Conservation (phyloP, 1,140 invertebrate genomes). For the Pissodes strobi region DNA sequence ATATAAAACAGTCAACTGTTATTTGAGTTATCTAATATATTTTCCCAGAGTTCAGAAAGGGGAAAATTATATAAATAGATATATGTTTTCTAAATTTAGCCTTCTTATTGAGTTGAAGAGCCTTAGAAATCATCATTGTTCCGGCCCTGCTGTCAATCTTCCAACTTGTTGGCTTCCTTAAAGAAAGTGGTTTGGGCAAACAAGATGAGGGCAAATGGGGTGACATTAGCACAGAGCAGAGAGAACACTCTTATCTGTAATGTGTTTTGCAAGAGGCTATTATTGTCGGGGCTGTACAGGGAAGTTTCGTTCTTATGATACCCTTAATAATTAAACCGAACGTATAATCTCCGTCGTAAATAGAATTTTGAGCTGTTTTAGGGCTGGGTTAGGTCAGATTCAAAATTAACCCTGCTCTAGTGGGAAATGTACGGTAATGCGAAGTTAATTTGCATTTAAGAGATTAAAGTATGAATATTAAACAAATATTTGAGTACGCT, state of each 20-base stretch:
- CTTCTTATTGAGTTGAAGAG: neutral
- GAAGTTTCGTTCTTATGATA: constrained; percentile 14
- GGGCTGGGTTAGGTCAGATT: constrained; percentile 9
- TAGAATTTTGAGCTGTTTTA: constrained; percentile 20
- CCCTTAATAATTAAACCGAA: constrained; percentile 17
- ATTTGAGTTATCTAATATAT: no score
- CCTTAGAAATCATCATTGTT: neutral
- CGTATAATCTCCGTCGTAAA: constrained; percentile 36
- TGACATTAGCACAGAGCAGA: neutral
- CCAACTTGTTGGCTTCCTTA: constrained; percentile 14
- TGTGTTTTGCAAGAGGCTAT: constrained; percentile 18
- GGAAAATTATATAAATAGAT: no score
- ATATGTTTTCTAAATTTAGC: constrained; percentile 1
- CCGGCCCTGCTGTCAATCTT: constrained; percentile 4
- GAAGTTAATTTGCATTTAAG: constrained; percentile 7
- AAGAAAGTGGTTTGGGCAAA: constrained; percentile 12
- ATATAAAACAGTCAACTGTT: no score
- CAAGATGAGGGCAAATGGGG: constrained; percentile 5
- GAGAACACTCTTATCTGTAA: constrained; percentile 19
- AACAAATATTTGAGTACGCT: no score
- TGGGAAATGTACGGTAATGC: neutral
- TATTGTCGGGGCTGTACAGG: constrained; percentile 2
- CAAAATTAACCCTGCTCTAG: constrained; percentile 15
- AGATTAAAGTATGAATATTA: constrained; percentile 2
- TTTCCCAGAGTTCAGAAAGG: no score